Evolutionary conservation across 2,113 vertebrate species (phyloP), one percentile per base, ranked within the genome.

Genomic region (Brachyhypopomus gauderio): DNA sequence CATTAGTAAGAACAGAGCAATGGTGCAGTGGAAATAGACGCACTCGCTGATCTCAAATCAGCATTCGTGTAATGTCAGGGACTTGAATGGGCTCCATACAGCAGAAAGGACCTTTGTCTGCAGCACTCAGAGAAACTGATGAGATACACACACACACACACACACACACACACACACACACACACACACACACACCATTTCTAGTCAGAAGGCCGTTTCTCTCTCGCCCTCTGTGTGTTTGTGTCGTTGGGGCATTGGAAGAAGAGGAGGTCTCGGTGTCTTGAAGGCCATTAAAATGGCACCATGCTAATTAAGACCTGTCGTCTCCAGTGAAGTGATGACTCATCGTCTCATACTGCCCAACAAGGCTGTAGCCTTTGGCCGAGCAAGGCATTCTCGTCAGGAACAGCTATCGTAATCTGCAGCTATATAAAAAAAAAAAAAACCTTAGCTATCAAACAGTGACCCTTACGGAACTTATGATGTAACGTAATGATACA

Each of bases 261-360:
- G 59, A 41, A 52, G 27, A 70, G 36, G 30, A 70, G 16, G 45
- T 78, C 55, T 63, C 52, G 6, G 56, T 62, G 70, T 41, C 38
- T 63, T 34, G 78, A 80, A 78, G 48, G 64, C 36, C 6, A 9
- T 58, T 63, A 72, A 77, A 83, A 78, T 83, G 81, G 75, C 75
- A 78, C 60, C 71, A 62, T 83, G 76, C 62, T 78, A 78, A 83
- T 83, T 63, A 83, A 17, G 59, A 27, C 55, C 75, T 78, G 69
- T 56, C 69, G 56, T 72, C 70, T 74, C 30, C 63, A 23, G 56
- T 23, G 23, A 74, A 58, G 48, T 70, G 72, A 63, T 78, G 75
- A 70, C 71, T 83, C 82, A 75, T n/a, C 69, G 34, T 74, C 45
- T 73, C n/a, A 20, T n/a, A 41, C 30, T 64, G 19, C 5, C 59